Evolutionary conservation across 2,888 invertebrate species (phyloP), one percentile per base, ranked within the genome.

Genomic region (Oscheius sp.): DNA sequence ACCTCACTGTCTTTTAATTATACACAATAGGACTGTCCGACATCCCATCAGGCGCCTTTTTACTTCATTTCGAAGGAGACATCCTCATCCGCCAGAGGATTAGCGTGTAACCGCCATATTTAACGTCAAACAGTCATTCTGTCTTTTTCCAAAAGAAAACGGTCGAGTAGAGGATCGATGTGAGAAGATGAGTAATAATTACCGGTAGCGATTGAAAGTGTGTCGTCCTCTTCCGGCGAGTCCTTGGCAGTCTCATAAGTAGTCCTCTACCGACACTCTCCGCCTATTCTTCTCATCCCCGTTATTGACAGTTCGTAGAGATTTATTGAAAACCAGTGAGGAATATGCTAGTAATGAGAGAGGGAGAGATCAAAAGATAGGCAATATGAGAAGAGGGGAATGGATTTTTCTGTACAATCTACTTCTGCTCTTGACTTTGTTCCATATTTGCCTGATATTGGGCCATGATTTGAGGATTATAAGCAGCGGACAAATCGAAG

Each of bases 381-480:
- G 49, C 17, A 49, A 3, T 45, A 20, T 17, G 45, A 45, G 24
- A 49, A 49, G 20, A 17, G 20, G 5, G 26, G 24, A 26, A 5
- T 14, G 36, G 32, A 20, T 33, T 33, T 32, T n/a, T 30, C 20
- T 9, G 32, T 20, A 1, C 4, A 9, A 4, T 22, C 33, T 54
- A 62, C 62, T 62, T 49, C 33, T 62, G 47, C 20, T 67, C 47
- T 14, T 41, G 65, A 51, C 70, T 75, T 36, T 54, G 54, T 22
- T 73, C 75, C 73, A 75, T 73, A 54, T 71, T 67, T 47, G 70
- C 71, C 41, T 75, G 73, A 54, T 75, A 75, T 62, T 75, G 75
- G 26, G 75, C 75, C 70, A 70, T 70, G 71, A 80, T 62, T 68
- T 77, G 77, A 17, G 77, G 77, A 65, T 80, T 78, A 57, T 80